These are phyloP conservation scores for Ectemnius lituratus DNA, from an alignment of 2,888 invertebrate genomes.

Conservation along the genomic window DNA sequence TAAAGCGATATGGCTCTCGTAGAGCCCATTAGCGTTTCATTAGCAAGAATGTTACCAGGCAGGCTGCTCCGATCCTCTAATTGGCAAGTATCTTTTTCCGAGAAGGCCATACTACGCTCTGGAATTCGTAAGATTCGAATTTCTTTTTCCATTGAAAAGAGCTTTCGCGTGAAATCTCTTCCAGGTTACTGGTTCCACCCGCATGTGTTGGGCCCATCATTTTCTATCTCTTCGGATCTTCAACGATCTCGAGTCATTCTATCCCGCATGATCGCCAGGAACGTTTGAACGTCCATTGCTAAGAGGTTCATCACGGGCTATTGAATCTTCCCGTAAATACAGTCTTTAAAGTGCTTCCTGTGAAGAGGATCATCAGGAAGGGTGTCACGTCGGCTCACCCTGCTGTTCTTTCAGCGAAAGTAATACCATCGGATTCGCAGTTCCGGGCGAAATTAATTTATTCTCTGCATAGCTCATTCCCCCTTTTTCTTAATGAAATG, in stretches of 20 bases:
- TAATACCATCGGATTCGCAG: slow-evolving; percentile 43
- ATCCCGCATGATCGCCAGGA: slow-evolving; percentile 36
- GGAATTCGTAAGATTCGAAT: too few relatives aligned
- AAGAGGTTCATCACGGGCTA: slow-evolving; percentile 63
- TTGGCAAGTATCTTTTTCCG: too few relatives aligned
- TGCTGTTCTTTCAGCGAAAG: slow-evolving; percentile 19
- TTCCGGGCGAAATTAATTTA: slow-evolving; percentile 60
- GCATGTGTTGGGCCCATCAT: slow-evolving; percentile 24
- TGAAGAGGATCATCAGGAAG: slow-evolving; percentile 39
- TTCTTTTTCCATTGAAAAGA: too few relatives aligned
- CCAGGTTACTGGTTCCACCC: slow-evolving; percentile 8
- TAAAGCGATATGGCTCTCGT: too few relatives aligned
- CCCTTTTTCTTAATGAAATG: neutral
- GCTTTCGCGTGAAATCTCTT: neutral
- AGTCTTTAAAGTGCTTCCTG: slow-evolving; percentile 48
- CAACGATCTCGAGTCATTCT: slow-evolving; percentile 39
- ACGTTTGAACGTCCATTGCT: slow-evolving; percentile 45
- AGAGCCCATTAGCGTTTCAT: too few relatives aligned
- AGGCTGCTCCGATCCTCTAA: too few relatives aligned
- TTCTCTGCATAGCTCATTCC: slow-evolving; percentile 41
- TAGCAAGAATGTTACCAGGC: too few relatives aligned
- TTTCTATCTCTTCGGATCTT: slow-evolving; percentile 39
- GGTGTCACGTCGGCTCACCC: slow-evolving; percentile 19
- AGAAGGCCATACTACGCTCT: too few relatives aligned
- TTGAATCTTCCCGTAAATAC: slow-evolving; percentile 61